Percentiles rank a stretch among this genome's conserved stretches.
Conservation (phyloP, 2,797 vertebrate species). For the Sternotherus odoratus region DNA sequence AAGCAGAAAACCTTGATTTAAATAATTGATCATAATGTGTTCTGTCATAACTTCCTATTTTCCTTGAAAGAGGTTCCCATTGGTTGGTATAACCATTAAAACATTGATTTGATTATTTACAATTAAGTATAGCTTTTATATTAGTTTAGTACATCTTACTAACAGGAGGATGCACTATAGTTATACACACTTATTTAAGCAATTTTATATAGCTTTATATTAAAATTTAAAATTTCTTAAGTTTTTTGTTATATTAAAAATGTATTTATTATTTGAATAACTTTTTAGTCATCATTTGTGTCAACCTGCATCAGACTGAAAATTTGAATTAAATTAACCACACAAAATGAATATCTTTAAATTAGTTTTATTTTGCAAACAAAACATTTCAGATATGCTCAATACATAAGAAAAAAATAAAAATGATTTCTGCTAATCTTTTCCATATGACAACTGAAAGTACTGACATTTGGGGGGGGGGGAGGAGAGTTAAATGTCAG, state of each 20-base stretch:
- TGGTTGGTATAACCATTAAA: background rate
- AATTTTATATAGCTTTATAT: background rate
- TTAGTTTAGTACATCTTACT: background rate
- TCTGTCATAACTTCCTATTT: background rate
- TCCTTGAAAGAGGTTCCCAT: background rate
- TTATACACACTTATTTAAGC: background rate
- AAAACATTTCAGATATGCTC: background rate
- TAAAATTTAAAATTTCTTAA: background rate
- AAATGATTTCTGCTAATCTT: background rate
- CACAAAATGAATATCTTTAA: background rate
- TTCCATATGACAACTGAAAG: background rate
- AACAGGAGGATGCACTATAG: accelerated
- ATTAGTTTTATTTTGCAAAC: background rate
- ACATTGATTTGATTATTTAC: background rate
- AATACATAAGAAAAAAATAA: background rate
- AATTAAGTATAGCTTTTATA: background rate
- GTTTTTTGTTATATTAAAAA: background rate
- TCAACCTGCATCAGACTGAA: background rate
- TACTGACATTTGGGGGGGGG: background rate
- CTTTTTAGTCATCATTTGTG: background rate
- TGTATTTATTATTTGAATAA: background rate
- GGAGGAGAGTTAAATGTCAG: background rate
- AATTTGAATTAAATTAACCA: background rate
- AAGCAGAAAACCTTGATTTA: background rate
- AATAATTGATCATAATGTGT: background rate